Base-by-base conservation (phyloP, 2,113 vertebrate genomes). In the Emydocephalus ijimae region DNA sequence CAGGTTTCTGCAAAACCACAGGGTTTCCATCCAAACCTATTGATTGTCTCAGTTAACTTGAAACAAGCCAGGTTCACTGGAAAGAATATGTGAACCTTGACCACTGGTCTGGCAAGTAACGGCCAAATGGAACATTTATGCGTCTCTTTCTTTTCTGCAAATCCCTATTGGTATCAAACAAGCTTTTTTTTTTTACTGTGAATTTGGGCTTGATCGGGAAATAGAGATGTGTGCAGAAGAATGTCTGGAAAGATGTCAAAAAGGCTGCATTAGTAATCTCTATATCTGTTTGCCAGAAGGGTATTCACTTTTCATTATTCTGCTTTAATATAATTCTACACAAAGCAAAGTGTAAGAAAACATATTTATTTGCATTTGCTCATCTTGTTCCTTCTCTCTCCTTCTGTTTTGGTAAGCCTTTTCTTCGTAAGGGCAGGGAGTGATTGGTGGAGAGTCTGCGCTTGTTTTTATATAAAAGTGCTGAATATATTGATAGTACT, bases 1-100 rank as follows among this genome's bases (percentile, higher is more conserved):
- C 29, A 93, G 55, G 85, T 14, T 52, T n/a, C 85, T 92, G 34
- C 61, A 91, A 92, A 96, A 95, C 90, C 91, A 92, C 90, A 93
- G 4, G 26, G 14, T 93, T 94, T 89, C 81, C 9, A 90, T 89
- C 64, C 48, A 85, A 94, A 95, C 52, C 4, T 34, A 93, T 90
- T 89, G 86, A 61, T 59, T 94, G 90, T 0, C 29, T 29, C 57
- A 39, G 15, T 90, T 92, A n/a, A 59, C 93, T 95, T 92, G 93
- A 94, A 94, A 64, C 23, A 94, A 26, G 1, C 29, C 43, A 93
- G 55, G 55, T 93, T 92, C 93, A 56, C 64, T 92, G 90, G 56
- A 94, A 95, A 90, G 23, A 23, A 81, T 91, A 89, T 94, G 26
- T 94, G 87, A 95, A 89, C 45, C 61, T 81, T 94, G 5, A 61